Base-by-base conservation (phyloP, 2,888 invertebrate genomes). In the Agrilus mali region DNA sequence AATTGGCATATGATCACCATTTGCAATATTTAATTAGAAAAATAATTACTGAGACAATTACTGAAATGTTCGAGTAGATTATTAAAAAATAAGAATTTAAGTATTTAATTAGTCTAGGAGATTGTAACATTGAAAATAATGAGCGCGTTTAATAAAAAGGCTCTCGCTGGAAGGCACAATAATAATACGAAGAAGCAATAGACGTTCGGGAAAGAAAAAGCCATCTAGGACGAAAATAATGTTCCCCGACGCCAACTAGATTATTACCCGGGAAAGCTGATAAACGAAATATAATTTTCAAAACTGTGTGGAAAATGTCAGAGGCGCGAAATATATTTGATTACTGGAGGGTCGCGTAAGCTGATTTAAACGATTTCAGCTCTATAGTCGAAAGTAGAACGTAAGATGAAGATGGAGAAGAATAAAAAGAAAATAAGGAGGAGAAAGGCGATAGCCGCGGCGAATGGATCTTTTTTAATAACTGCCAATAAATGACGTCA, bases 301-400 rank as follows among this genome's bases (percentile, higher is more conserved):
- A 58, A 60, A 60, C 61, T 60, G 55, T 61, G 60, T 58, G 61
- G 59, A 60, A 60, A 58, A 58, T 55, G 59, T 60, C 60, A 58
- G 52, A 56, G 50, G 52, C 52, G 52, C 52, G 55, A 58, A 55
- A 58, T 58, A 57, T 56, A 58, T 60, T 60, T 59, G 60, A 60
- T 60, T 59, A 59, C 50, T 44, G 46, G 42, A 47, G 51, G 55
- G 57, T 39, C 44, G 44, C 48, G 34, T 58, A 59, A 58, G 57
- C 57, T 55, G 59, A 57, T 56, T 58, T 58, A 53, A 53, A 53
- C 56, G 58, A 56, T 55, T 55, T 51, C 52, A 51, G 53, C 51
- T 53, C 55, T 54, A 55, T 55, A 54, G 53, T 43, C 27, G 27
- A 27, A 27, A 27, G 27, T 27, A 27, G 27, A 27, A 27, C 27